Evolutionary conservation across 2,888 invertebrate species (phyloP), one percentile per base, ranked within the genome.

Genomic region (Sminthurinus aureus): DNA sequence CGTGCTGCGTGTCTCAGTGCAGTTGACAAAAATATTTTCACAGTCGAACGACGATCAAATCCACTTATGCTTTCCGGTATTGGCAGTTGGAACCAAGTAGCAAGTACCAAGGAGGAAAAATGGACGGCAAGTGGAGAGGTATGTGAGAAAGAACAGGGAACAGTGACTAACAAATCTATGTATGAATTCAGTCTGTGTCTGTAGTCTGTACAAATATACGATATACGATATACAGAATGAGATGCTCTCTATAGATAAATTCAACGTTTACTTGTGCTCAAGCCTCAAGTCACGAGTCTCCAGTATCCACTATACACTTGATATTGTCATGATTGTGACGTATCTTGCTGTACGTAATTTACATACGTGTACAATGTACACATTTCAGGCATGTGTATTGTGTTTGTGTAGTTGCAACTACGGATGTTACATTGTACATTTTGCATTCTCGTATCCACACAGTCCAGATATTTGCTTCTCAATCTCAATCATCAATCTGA

Each of bases 11-110:
- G 79, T 79, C 67, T 79, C 22, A 67, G 50, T 79, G 69, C 71
- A 69, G 79, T 79, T 79, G 79, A 79, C 79, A 69, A 79, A 79
- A 80, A 80, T 80, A 73, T 73, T 80, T 80, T 73, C 80, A 80
- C 80, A 80, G 79, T 79, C 38, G 15, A 67, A 67, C 69, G 50
- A 79, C 79, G 66, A 79, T 67, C 79, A 26, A 79, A 67, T 67
- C 79, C 67, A 67, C 69, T 79, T 79, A 79, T 76, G 76, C 51
- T 51, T 75, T 75, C 51, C 51, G n/a, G 26, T 74, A 26, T 74
- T 18, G 15, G 38, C 24, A 69, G 22, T 22, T 69, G 67, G 64
- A 64, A 9, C 6, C 38, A 6, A 38, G 38, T n/a, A n/a, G n/a
- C n/a, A n/a, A n/a, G n/a, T n/a, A 64, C 13, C 64, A 18, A 64